phyloP scores from a whole-genome alignment of 2,797 vertebrate species.

The Orestias chungarensis region DNA sequence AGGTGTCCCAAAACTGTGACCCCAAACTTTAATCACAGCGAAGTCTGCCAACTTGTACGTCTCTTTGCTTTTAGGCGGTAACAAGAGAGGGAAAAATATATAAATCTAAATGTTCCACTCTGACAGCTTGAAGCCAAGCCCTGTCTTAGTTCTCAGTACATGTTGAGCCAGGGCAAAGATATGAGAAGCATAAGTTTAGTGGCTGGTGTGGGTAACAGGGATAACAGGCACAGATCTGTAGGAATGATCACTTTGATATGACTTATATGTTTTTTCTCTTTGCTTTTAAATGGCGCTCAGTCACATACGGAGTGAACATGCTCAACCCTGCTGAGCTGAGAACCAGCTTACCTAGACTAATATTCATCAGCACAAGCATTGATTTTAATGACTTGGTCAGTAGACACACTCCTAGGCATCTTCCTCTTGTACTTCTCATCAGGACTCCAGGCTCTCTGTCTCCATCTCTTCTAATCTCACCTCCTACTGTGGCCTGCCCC shows the following conservation, averaged over 20 bases:
- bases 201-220: background rate
- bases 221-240: constrained; percentile 5
- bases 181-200: constrained; percentile 16
- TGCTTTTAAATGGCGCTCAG: constrained; percentile 52
- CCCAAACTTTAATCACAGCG: constrained; percentile 19
- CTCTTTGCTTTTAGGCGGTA: background rate
- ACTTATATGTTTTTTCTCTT: constrained; percentile 37
- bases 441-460: constrained; percentile 10
- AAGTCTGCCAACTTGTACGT: constrained; percentile 5
- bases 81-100: background rate
- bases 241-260: constrained; percentile 44
- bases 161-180: constrained; percentile 9
- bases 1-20: constrained; percentile 39
- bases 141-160: constrained; percentile 6
- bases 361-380: constrained; percentile 68
- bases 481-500: constrained; percentile 4
- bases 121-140: constrained; percentile 2
- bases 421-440: constrained; percentile 36
- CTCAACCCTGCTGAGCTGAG: constrained; percentile 52
- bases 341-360: constrained; percentile 53
- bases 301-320: constrained; percentile 39
- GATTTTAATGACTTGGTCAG: constrained; percentile 74
- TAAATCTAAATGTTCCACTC: background rate
- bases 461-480: constrained; percentile 17
- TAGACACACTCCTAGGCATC: constrained; percentile 62